Conservation (phyloP, 2,113 vertebrate genomes). For the Daubentonia madagascariensis region DNA sequence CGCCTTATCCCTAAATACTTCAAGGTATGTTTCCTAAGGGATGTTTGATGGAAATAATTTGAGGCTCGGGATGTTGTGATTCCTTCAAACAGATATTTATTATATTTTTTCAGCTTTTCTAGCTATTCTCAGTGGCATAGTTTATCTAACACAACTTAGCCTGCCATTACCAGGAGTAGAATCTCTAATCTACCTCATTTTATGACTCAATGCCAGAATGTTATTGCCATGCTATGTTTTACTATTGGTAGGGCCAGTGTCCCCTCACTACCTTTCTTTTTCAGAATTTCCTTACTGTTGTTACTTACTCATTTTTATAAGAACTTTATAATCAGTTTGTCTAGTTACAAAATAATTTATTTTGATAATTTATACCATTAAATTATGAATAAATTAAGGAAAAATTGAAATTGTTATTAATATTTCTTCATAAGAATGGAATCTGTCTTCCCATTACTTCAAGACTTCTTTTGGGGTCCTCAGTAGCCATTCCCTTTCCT, state of each 20-base stretch:
- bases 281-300: not conserved
- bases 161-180: not conserved
- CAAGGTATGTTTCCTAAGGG: not conserved
- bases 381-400: not conserved
- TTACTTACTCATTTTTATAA: not conserved
- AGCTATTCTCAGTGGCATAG: not conserved
- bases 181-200: not conserved
- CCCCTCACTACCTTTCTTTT: not conserved
- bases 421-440: not conserved
- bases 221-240: not conserved
- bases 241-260: not conserved
- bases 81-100: not conserved
- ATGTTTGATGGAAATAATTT: not conserved
- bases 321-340: not conserved
- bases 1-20: not conserved
- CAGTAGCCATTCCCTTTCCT: not conserved
- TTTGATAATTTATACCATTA: conserved; percentile 24
- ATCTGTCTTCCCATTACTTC: conserved; percentile 27
- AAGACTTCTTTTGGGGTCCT: not conserved
- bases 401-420: not conserved
- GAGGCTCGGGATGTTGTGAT: not conserved
- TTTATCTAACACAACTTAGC: not conserved
- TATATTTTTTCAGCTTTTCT: conserved; percentile 2
- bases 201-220: not conserved
- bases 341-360: not conserved